Percentiles rank a stretch among this genome's conserved stretches.
These are phyloP conservation scores for Drosophila kanapiae DNA, from an alignment of 1,140 invertebrate species.

Conservation along the genomic window DNA sequence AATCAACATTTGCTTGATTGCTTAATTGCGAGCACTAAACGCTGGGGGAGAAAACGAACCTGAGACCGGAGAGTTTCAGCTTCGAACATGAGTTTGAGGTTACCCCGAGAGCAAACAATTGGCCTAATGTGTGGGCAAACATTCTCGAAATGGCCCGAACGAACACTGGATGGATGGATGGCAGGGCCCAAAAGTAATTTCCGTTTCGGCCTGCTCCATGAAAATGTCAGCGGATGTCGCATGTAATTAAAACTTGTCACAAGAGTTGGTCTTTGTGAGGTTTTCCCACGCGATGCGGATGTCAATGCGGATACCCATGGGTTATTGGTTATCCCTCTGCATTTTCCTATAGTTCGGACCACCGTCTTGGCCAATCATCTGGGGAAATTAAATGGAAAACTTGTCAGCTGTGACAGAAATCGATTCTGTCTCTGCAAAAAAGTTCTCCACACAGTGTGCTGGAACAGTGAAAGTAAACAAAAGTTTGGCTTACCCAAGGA, in stretches of 20 bases:
- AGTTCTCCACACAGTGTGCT: constrained; percentile 18
- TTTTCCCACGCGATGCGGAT: constrained; percentile 57
- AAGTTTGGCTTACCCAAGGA: constrained; percentile 4
- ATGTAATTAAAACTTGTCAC: constrained; percentile 81
- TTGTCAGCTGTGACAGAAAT: constrained; percentile 43
- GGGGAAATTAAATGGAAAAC: constrained; percentile 67
- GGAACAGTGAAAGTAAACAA: constrained; percentile 35
- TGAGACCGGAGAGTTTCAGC: neutral
- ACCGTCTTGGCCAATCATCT: constrained; percentile 41
- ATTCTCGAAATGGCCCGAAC: constrained; percentile 40
- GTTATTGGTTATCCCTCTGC: constrained; percentile 43
- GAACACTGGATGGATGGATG: constrained; percentile 13
- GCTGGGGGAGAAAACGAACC: constrained; percentile 24
- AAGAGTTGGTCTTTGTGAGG: constrained; percentile 34
- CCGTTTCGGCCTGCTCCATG: constrained; percentile 49
- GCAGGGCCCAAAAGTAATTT: constrained; percentile 65
- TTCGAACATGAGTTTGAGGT: neutral
- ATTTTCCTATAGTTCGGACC: constrained; percentile 26
- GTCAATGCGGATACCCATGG: constrained; percentile 51
- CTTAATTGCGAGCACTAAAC: constrained; percentile 59
- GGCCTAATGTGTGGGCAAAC: constrained; percentile 62
- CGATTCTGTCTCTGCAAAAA: constrained; percentile 28
- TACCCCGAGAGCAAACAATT: constrained; percentile 24
- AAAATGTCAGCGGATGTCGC: constrained; percentile 55
- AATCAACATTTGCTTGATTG: constrained; percentile 75